phyloP scores from a whole-genome alignment of 2,797 vertebrate genomes.

The Clarias fuscus region DNA sequence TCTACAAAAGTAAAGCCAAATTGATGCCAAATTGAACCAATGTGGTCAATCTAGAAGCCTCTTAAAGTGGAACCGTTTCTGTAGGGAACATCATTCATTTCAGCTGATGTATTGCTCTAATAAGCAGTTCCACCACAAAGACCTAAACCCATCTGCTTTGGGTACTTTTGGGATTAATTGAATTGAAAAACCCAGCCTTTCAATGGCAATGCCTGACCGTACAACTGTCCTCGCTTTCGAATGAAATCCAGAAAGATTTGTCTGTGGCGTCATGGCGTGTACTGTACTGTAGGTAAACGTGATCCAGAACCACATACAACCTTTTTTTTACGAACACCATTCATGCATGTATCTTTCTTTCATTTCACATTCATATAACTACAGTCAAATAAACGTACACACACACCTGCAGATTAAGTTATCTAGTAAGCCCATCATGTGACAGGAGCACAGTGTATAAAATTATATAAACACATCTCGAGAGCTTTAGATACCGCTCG shows the following conservation, averaged over 20 bases:
- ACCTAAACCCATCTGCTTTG: not conserved
- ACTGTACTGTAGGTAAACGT: not conserved
- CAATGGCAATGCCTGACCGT: not conserved
- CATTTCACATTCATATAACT: not conserved
- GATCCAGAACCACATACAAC: not conserved
- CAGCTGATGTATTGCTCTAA: conserved; percentile 18
- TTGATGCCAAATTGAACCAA: not conserved
- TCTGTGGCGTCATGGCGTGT: not conserved
- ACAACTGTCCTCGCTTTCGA: not conserved
- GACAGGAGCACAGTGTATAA: not conserved
- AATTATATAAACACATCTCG: no score
- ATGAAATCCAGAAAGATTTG: not conserved
- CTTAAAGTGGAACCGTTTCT: not conserved
- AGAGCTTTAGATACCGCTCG: not conserved
- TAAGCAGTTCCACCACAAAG: not conserved
- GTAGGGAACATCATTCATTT: not conserved
- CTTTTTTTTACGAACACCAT: not conserved
- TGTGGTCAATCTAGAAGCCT: not conserved
- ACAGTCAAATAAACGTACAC: not conserved
- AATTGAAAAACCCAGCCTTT: not conserved
- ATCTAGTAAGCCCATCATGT: not conserved
- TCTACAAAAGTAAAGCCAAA: not conserved
- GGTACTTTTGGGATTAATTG: conserved; percentile 21
- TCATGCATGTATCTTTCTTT: not conserved
- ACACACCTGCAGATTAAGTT: not conserved